Evolutionary conservation across 2,888 invertebrate species (phyloP), one percentile per base, ranked within the genome.

Genomic region (Cactoblastis cactorum): DNA sequence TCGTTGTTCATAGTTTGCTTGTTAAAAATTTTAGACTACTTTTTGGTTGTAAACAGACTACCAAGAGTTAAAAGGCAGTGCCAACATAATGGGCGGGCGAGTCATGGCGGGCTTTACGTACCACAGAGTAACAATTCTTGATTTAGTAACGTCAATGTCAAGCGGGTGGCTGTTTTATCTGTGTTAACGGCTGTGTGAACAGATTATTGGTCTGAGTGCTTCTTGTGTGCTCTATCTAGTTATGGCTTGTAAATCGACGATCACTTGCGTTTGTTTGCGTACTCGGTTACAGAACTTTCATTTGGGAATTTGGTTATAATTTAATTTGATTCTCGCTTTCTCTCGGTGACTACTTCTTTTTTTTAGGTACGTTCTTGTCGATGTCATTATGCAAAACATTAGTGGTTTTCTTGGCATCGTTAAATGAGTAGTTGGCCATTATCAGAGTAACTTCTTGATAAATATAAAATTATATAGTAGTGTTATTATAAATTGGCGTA

Each of bases 21-120:
- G 88, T 85, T 86, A 84, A 82, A 83, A 84, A 80, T 79, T 56
- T 62, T 80, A 75, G 77, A 83, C 87, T 88, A 84, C 86, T 81
- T 84, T 82, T 78, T 75, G 69, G 71, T 69, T 67, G 68, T 72
- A 55, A 75, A 77, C 57, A 46, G 47, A 50, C 47, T 24, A 24
- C 24, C 37, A 14, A 11, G 65, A 75, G 77, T 75, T 83, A 83
- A 85, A 68, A 67, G 67, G 72, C 69, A 77, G 71, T 69, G 68
- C 79, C 61, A 85, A 84, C 73, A 84, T 41, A 22, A 15, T 28
- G 35, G 37, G 35, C 47, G 47, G 43, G 28, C 43, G 14, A 15
- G 9, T 4, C 11, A 9, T 14, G 32, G 8, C 19, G 12, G 2
- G 5, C 12, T 5, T 18, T 22, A 12, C 22, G 14, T 5, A 14